These are phyloP conservation scores for Noctuana brunneofusca DNA, from an alignment of 2,888 invertebrate species.

Conservation along the genomic window DNA sequence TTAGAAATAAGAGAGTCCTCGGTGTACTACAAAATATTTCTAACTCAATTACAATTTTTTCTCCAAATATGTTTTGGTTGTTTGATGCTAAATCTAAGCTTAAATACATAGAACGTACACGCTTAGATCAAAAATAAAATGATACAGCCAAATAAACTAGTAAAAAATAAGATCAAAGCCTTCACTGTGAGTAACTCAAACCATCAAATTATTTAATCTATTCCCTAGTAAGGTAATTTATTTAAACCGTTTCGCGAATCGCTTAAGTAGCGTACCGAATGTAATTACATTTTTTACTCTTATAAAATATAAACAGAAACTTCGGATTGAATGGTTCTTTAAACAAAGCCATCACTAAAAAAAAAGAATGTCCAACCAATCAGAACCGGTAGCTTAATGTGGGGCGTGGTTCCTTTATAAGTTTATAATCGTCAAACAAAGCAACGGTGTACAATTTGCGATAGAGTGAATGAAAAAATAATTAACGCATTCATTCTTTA, in stretches of 20 bases:
- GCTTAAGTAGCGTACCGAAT: constrained; percentile 1
- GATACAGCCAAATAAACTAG: no score
- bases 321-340: constrained; percentile 53
- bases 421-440: constrained; percentile 59
- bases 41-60: no score
- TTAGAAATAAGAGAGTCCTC: no score
- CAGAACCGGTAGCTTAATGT: constrained; percentile 55
- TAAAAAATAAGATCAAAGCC: no score
- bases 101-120: no score
- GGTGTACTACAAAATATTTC: no score
- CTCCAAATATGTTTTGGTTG: no score
- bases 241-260: not conserved
- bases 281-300: constrained; percentile 6
- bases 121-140: no score
- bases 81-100: no score
- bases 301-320: constrained; percentile 34
- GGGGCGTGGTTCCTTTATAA: constrained; percentile 70
- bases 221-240: no score
- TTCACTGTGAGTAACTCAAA: no score
- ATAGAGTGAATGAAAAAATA: constrained; percentile 60
- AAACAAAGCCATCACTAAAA: constrained; percentile 60
- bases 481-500: constrained; percentile 64
- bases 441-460: constrained; percentile 64
- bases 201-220: no score
- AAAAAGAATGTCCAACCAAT: constrained; percentile 64